phyloP scores from a whole-genome alignment of 2,113 vertebrate genomes.

The Odocoileus virginianus region DNA sequence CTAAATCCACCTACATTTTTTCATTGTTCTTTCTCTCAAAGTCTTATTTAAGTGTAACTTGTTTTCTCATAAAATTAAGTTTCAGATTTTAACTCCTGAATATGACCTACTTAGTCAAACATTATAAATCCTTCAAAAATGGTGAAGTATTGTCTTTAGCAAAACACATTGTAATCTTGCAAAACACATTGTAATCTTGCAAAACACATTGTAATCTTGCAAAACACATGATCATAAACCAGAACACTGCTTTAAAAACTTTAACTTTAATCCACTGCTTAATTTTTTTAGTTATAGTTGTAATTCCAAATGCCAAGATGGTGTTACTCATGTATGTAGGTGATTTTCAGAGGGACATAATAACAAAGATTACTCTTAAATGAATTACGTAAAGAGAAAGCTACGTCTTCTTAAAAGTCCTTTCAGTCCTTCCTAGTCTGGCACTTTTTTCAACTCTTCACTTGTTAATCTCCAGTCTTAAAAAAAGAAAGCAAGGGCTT shows the following conservation, averaged over 20 bases:
- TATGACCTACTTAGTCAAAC: background rate
- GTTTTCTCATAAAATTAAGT: conserved; percentile 11
- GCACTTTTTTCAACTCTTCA: background rate
- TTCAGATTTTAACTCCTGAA: conserved; percentile 23
- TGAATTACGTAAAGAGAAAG: background rate
- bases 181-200: background rate
- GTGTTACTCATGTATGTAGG: background rate
- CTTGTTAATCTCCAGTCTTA: background rate
- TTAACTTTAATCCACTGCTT: background rate
- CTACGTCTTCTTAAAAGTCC: background rate
- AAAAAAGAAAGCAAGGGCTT: background rate
- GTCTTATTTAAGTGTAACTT: conserved; percentile 20
- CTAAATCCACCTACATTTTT: background rate
- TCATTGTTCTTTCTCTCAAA: conserved; percentile 21
- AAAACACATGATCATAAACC: background rate
- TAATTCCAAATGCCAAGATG: background rate
- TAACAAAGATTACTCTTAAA: background rate
- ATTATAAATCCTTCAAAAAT: conserved; percentile 37
- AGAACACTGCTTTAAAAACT: background rate
- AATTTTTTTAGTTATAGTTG: background rate
- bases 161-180: background rate
- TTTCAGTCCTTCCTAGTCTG: background rate
- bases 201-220: background rate
- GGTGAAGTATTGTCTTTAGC: background rate
- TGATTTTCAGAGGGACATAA: background rate